These are phyloP conservation scores for Sparidentex hasta DNA, from an alignment of 2,797 vertebrate species.

Conservation along the genomic window DNA sequence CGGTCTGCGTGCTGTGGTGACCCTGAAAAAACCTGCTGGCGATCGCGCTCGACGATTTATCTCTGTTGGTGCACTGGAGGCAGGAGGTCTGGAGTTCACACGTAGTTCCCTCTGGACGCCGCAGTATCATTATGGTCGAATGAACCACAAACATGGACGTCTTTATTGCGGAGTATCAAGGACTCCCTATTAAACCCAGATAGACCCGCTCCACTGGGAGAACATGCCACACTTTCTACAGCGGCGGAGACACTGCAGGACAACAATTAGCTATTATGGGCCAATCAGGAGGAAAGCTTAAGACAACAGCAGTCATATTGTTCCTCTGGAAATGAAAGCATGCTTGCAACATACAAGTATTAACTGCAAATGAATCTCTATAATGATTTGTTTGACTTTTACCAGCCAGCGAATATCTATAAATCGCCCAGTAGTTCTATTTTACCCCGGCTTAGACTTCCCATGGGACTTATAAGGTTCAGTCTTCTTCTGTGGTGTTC, in stretches of 20 bases:
- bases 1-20: slow-evolving; percentile 46
- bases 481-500: not conserved
- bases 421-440: not conserved
- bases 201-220: slow-evolving; percentile 22
- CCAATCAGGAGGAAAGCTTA: not conserved
- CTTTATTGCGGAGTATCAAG: slow-evolving; percentile 47
- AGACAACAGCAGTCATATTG: not conserved
- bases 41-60: slow-evolving; percentile 56
- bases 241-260: not conserved
- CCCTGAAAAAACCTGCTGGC: slow-evolving; percentile 49
- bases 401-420: not conserved
- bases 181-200: slow-evolving; percentile 47
- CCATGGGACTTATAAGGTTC: not conserved
- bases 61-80: slow-evolving; percentile 37
- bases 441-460: not conserved
- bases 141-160: slow-evolving; percentile 46
- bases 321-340: not conserved
- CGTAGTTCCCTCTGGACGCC: slow-evolving; percentile 32
- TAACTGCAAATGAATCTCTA: not conserved
- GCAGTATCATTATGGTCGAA: slow-evolving; percentile 56
- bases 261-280: not conserved
- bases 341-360: not conserved
- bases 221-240: slow-evolving; percentile 4
- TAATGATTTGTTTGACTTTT: slow-evolving; percentile 4
- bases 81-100: slow-evolving; percentile 45